Evolutionary conservation across 37 sponge, comb jelly and placozoan genomes (phyloP).

Genomic region (Halichondria panicea): DNA sequence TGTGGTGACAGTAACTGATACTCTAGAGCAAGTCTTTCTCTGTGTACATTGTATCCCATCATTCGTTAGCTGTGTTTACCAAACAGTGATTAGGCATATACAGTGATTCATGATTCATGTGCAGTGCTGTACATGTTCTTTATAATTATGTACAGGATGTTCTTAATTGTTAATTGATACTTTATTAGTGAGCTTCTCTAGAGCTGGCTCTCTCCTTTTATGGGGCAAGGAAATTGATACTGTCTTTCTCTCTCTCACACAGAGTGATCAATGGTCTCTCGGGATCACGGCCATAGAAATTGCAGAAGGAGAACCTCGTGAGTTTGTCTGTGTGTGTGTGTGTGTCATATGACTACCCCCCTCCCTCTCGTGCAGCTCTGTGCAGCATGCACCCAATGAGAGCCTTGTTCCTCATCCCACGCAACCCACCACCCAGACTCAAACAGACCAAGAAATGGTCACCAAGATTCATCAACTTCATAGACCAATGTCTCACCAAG

Average conservation of each 20-base stretch:
- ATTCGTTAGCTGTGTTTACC: too few species aligned
- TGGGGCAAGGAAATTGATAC: too few species aligned
- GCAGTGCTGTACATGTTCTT: too few species aligned
- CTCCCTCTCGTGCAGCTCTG: constrained; percentile 63
- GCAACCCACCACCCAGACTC: constrained; percentile 90
- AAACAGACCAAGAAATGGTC: constrained; percentile 91
- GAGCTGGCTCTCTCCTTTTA: too few species aligned
- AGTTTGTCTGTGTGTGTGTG: constrained; percentile 9
- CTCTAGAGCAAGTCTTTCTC: too few species aligned
- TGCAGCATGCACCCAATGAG: constrained; percentile 99
- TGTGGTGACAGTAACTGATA: too few species aligned
- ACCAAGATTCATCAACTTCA: constrained; percentile 71
- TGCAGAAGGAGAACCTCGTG: constrained; percentile 96
- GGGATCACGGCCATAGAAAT: constrained; percentile 97
- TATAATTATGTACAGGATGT: too few species aligned
- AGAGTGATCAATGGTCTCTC: constrained; percentile 98
- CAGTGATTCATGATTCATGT: too few species aligned
- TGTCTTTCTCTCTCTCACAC: not conserved
- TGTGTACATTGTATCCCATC: too few species aligned
- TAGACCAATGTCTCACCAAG: constrained; percentile 87
- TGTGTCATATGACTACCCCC: not conserved
- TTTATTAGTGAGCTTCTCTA: not conserved
- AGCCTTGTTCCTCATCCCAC: constrained; percentile 94
- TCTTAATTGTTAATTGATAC: not conserved
- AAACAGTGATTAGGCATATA: too few species aligned